Base-by-base conservation (phyloP, 1,140 invertebrate genomes). In the Alviniconcha marisindica region DNA sequence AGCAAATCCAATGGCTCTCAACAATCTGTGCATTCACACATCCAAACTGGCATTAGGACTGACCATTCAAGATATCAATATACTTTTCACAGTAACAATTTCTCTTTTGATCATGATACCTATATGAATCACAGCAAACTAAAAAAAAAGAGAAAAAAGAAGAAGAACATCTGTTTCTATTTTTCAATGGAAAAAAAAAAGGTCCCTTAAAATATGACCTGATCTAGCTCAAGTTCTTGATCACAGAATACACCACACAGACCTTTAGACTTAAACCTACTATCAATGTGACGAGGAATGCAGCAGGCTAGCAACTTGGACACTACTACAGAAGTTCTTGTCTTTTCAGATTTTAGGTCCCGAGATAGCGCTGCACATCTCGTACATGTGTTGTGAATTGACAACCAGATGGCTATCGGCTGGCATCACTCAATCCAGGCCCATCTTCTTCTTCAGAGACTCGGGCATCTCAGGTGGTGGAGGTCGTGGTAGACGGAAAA, bases 391-490 rank as follows among this genome's bases (percentile, higher is more conserved):
- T 77, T 66, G 38, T 80, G 54, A 24, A 51, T 24, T 31, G 44
- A 40, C 14, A 40, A 4, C 24, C 3, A 60, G 21, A 15, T 42
- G 28, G 18, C 69, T 82, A 71, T 10, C 21, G n/a, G 38, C 21
- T 18, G 10, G 24, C 28, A 36, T 84, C 42, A 82, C n/a, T 85
- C 28, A 86, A 38, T 81, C 73, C 33, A 87, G 31, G n/a, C 89
- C 89, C n/a, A 92, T 86, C 82, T 92, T 92, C 56, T 79, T 84
- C 73, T 92, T 92, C 88, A 99, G 95, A 24, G 97, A 98, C 92
- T 97, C 98, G 63, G 99, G 99, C 98, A 99, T 99, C 93, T 97
- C 96, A 92, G 98, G 97, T 94, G 99, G 99, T 94, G 99, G 99
- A 91, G 99, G 99, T 88, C 99, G 96, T 77, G 99, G 99, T 94